Evolutionary conservation across 2,113 vertebrate species (phyloP), one percentile per base, ranked within the genome.

Genomic region (Corythornis vintsioides): DNA sequence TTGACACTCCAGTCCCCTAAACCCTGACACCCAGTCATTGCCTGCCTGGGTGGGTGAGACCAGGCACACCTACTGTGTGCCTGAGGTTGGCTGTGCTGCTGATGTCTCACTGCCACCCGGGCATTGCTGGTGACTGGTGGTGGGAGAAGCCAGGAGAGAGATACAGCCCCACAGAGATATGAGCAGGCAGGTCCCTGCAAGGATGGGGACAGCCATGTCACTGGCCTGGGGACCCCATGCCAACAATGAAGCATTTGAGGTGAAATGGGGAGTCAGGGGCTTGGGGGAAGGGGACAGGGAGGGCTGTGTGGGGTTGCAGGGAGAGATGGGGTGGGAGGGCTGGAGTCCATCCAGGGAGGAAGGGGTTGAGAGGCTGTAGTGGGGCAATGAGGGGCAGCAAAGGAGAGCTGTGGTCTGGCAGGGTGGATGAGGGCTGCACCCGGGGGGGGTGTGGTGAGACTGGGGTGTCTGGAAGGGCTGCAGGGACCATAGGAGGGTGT

Each of bases 31-130:
- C 26, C 47, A 11, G 2, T 11, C 19, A 31, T 20, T 21, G 26
- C 52, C n/a, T 55, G 16, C 53, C 21, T 0, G 0, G 7, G 15
- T 1, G 3, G 31, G 15, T 71, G 67, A 87, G 47, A 71, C 35
- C 2, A 0, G n/a, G 42, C 7, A 0, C 19, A 14, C 18, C 83
- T 8, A 0, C 56, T 45, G 47, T 45, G 18, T 57, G 63, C 9
- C 20, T 12, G 57, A 60, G 35, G 52, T n/a, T 53, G 33, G 26
- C 31, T 15, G 15, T 18, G 21, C 50, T 74, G 53, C 31, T 0
- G 0, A 3, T 40, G 38, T 26, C 64, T 47, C 22, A 6, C 18
- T 24, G 89, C 48, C 42, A n/a, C 29, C 25, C 0, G 0, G 11
- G 19, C 40, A 43, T 2, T 7, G 72, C 60, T 25, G 10, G 42